These are phyloP conservation scores for Podiceps cristatus DNA, from an alignment of 2,113 vertebrate species.

Conservation along the genomic window DNA sequence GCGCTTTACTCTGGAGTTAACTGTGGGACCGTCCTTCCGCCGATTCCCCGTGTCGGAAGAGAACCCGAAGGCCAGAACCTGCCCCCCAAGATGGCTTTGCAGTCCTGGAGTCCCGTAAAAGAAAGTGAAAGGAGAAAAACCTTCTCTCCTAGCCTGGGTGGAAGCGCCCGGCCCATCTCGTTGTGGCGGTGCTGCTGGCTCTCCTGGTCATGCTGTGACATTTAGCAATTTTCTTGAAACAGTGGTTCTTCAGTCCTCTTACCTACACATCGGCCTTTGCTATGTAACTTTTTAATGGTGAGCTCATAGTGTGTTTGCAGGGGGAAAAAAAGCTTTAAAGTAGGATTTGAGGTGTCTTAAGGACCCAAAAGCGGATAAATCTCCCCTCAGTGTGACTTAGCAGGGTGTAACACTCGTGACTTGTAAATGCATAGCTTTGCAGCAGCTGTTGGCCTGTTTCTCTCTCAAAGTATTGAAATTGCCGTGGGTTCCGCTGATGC, in stretches of 20 bases:
- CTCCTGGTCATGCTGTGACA: accelerated
- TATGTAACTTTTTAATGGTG: accelerated
- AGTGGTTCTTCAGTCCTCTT: neutral
- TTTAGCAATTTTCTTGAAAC: neutral
- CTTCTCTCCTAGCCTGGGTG: neutral
- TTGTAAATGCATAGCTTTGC: neutral
- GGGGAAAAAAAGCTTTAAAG: neutral
- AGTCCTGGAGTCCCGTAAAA: neutral
- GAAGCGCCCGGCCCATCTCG: neutral
- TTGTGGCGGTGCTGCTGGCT: neutral
- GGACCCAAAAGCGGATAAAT: neutral
- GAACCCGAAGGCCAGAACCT: neutral
- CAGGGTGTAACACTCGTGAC: accelerated
- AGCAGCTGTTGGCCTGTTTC: neutral
- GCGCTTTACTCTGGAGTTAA: neutral
- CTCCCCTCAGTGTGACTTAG: neutral
- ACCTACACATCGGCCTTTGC: accelerated
- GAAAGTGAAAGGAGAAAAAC: neutral
- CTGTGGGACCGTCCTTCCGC: neutral
- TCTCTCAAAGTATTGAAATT: neutral
- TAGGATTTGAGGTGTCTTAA: neutral
- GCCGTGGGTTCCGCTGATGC: neutral
- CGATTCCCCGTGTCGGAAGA: accelerated
- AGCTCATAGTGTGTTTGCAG: accelerated
- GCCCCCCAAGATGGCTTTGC: too few species aligned